These are phyloP conservation scores for Otocyon megalotis DNA, from an alignment of 2,113 vertebrate species.

Conservation along the genomic window DNA sequence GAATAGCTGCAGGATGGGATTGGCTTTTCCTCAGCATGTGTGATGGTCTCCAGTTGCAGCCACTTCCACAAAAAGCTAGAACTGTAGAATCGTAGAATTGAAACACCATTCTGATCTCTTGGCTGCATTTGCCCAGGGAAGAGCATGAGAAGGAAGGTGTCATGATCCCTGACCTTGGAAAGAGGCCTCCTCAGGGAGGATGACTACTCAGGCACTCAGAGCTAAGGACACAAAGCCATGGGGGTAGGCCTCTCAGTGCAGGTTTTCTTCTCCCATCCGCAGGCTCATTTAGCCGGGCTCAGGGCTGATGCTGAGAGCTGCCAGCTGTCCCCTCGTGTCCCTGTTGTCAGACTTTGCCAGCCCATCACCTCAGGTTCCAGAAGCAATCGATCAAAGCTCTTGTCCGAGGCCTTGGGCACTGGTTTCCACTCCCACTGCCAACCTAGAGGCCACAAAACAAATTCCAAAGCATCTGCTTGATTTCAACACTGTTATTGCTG, in stretches of 20 bases:
- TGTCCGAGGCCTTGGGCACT: not conserved
- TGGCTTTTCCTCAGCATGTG: not conserved
- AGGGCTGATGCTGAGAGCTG: not conserved
- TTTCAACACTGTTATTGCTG: not conserved
- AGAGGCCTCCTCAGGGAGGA: not conserved
- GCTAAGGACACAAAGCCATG: not conserved
- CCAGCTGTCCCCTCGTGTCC: not conserved
- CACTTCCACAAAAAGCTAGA: not conserved
- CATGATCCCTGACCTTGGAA: not conserved
- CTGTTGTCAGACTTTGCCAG: not conserved
- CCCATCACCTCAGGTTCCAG: not conserved
- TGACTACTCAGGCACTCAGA: fast-evolving
- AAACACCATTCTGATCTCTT: not conserved
- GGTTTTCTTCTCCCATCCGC: not conserved
- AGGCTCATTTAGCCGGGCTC: not conserved
- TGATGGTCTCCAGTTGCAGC: not conserved
- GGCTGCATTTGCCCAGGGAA: not conserved
- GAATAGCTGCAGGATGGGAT: not conserved
- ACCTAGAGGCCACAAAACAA: not conserved
- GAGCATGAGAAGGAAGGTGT: not conserved
- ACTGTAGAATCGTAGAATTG: not conserved
- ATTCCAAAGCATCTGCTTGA: not conserved
- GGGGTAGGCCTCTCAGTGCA: not conserved
- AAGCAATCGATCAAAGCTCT: not conserved
- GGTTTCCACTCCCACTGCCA: not conserved